Base-by-base conservation (phyloP, 2,113 vertebrate genomes). In the Tenebrosternarchus preto region DNA sequence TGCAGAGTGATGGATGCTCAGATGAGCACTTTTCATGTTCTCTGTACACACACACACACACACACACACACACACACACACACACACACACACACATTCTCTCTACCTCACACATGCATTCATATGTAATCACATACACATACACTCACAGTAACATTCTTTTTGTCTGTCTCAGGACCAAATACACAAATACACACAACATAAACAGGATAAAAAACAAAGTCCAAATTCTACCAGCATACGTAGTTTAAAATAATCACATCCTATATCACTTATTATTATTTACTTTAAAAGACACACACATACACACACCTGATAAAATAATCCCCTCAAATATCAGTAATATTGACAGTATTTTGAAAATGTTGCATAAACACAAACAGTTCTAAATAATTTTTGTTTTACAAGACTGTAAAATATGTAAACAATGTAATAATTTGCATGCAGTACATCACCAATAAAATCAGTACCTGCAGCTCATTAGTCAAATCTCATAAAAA, bases 41-140 rank as follows among this genome's bases (percentile, higher is more conserved):
- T n/a, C n/a, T n/a, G n/a, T 27, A 29, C 69, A 81, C 33, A 69
- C 61, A 82, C 60, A 68, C 76, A 80, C 66, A 82, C 8, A 72
- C 39, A 61, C 9, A n/a, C 19, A 33, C 24, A 36, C 63, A 29
- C 16, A 53, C 64, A 64, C 20, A 29, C 57, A 72, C 22, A 57
- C 57, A 57, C 31, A 60, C 46, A 73, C 9, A 60, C 59, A 67
- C 19, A 25, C 53, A 74, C 9, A 56, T 31, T 39, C 22, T 2
- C 2, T 12, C 8, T 12, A 50, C 43, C 8, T 22, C 63, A 29
- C 16, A 39, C 11, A 70, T 6, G 3, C 46, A 73, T n/a, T 63
- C 27, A 55, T 29, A 69, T 19, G 25, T 55, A 56, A 20, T 22
- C 57, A 72, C 29, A 57, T 57, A 57, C 31, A 60, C 46, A 73